Percentiles rank a stretch among this genome's conserved stretches.
These are phyloP conservation scores for Archaeoteleia sp. DNA, from an alignment of 2,888 invertebrate species.

Conservation along the genomic window DNA sequence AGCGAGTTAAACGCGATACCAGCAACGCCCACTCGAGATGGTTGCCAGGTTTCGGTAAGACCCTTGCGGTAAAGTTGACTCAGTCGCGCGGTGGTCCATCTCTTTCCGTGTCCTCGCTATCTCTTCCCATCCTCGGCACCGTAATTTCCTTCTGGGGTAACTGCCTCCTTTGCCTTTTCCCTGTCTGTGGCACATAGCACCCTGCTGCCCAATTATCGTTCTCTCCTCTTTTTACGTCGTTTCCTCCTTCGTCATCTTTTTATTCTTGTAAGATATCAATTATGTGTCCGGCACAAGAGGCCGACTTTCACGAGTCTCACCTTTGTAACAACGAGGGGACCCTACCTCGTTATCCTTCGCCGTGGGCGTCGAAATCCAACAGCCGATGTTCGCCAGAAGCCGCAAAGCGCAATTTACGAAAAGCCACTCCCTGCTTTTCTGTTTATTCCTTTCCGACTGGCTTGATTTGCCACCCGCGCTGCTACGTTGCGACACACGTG, in stretches of 20 bases:
- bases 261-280: slow-evolving; percentile 64
- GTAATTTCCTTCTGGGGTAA: slow-evolving; percentile 57
- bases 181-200: slow-evolving; percentile 24
- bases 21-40: slow-evolving; percentile 7
- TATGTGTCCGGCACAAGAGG: slow-evolving; percentile 62
- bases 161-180: slow-evolving; percentile 29
- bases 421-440: slow-evolving; percentile 55
- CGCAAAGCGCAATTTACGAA: slow-evolving; percentile 67
- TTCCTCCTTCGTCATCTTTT: slow-evolving; percentile 45
- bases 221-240: slow-evolving; percentile 38
- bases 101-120: slow-evolving; percentile 48
- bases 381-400: slow-evolving; percentile 60
- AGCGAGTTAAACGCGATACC: slow-evolving; percentile 21
- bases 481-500: slow-evolving; percentile 21
- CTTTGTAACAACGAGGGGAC: slow-evolving; percentile 46
- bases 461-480: slow-evolving; percentile 50
- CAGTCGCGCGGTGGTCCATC: slow-evolving; percentile 65
- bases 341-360: slow-evolving; percentile 67
- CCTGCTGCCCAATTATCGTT: slow-evolving; percentile 47
- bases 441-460: slow-evolving; percentile 28
- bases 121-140: slow-evolving; percentile 33
- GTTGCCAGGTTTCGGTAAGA: slow-evolving; percentile 55
- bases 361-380: slow-evolving; percentile 63
- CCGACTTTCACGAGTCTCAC: slow-evolving; percentile 64
- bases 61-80: too few relatives aligned